Base-by-base conservation (phyloP, 2,113 vertebrate genomes). In the Zeus faber region DNA sequence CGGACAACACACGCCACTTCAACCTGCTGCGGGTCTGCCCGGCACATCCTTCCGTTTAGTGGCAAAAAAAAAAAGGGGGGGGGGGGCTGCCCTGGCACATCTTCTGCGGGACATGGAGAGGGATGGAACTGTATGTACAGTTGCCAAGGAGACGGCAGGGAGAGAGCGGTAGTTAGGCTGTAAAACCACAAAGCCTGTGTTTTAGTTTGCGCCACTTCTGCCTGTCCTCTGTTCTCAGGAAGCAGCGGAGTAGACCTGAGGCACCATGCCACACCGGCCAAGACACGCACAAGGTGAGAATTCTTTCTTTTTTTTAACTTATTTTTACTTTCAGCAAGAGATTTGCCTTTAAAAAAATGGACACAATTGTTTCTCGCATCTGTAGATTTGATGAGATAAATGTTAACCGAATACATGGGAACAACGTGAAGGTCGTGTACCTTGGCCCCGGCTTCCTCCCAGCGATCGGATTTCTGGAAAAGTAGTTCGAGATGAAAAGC, bases 81-180 rank as follows among this genome's bases (percentile, higher is more conserved):
- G 33, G 4, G 33, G 11, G 13, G 33, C n/a, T n/a, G n/a, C n/a
- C n/a, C n/a, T n/a, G n/a, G n/a, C n/a, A n/a, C n/a, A n/a, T n/a
- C n/a, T n/a, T n/a, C n/a, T n/a, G n/a, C n/a, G n/a, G n/a, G 37
- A 39, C 3, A 39, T 6, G 9, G 40, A 20, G 68, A 57, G 54
- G 62, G 69, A 73, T 67, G 66, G 55, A 65, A 59, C 43, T 66
- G 69, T 78, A 46, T 58, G 58, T 68, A 48, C 39, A 11, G 84
- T 83, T 84, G 66, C 81, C 76, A 76, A 35, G 75, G 78, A 71
- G 74, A 85, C 75, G 17, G 64, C 54, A 63, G 56, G 60, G 58
- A 37, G 75, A 76, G 56, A 29, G 33, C 37, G 51, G 56, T 52
- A 49, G 65, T 77, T 76, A 48, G 33, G 23, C 58, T 51, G 63